Percentiles rank a stretch among this genome's conserved stretches.
Conservation (phyloP, 2,888 invertebrate species). For the Odiellus spinosus region DNA sequence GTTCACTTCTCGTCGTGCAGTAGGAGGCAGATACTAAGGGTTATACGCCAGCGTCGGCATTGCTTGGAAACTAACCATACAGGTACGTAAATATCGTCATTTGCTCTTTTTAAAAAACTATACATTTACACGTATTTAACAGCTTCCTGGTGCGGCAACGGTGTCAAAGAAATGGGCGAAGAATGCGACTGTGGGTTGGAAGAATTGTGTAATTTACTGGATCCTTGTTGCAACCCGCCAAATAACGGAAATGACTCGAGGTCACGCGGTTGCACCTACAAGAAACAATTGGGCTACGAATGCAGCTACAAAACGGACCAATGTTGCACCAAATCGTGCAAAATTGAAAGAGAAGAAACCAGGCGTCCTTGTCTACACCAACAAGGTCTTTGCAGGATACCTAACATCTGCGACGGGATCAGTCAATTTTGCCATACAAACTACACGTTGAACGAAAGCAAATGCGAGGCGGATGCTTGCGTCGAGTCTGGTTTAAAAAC, state of each 20-base stretch:
- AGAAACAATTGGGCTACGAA: background rate
- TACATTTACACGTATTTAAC: too few species aligned
- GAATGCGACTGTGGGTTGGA: background rate
- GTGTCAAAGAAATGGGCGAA: background rate
- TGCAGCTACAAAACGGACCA: background rate
- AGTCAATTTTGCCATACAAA: background rate
- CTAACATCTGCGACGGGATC: background rate
- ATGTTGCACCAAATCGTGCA: background rate
- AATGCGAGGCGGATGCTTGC: too few species aligned
- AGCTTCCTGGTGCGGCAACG: background rate
- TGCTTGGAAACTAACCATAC: too few species aligned
- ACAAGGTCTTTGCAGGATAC: background rate
- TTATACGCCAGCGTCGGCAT: too few species aligned
- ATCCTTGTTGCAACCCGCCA: background rate
- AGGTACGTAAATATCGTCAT: too few species aligned
- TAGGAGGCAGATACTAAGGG: too few species aligned
- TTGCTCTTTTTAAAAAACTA: too few species aligned
- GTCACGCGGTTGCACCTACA: background rate
- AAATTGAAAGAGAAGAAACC: background rate
- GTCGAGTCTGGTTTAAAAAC: too few species aligned
- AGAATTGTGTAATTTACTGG: background rate
- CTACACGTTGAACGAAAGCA: too few species aligned
- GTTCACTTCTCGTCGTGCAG: too few species aligned
- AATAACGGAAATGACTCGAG: background rate
- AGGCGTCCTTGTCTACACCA: background rate